Evolutionary conservation across 2,113 vertebrate genomes (phyloP), one percentile per base, ranked within the genome.

Genomic region (Chionomys nivalis): DNA sequence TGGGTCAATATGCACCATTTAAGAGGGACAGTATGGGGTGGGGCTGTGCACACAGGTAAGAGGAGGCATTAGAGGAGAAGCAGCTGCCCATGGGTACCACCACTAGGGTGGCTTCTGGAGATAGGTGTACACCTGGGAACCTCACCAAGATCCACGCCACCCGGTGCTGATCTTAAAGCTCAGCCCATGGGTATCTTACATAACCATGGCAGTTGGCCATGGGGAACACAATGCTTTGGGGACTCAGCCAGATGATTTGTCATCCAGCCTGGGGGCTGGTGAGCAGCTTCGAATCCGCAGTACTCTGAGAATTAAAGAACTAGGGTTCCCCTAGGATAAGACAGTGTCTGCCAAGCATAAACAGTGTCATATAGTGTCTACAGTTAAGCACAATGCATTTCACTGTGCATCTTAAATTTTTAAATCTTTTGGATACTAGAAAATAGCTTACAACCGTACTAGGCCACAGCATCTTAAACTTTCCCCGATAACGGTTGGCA

Each of bases 341-440:
- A 72, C 14, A n/a, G 70, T 0, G 39, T 68, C 26, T 68, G 63
- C 31, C 49, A 93, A 49, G 87, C 42, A 58, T 73, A 31, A 75
- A 87, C 42, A 81, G 79, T 33, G 79, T n/a, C 33, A 78, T 75
- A 58, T 1, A 8, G 47, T 72, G 49, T 90, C 89, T 79, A 72
- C 0, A 85, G 63, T 61, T 66, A 83, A 79, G 19, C 42, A 86
- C 5, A 89, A 11, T 19, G 6, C 24, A 24, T 63, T 85, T 93
- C 58, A 94, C 65, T 83, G 87, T 70, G 31, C 7, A 10, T 91
- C 92, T n/a, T 49, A 23, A 49, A 12, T n/a, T 86, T 65, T 89
- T 19, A 94, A 95, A 95, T 79, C 79, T 79, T 28, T 87, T 76
- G n/a, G 55, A 39, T 90, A 61, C 61, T 76, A 91, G 61, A 96